A percentile compares a stretch with the other conserved stretches of the same genome.
Evolutionary conservation across 2,113 vertebrate species (phyloP).

Genomic region (Macrotis lagotis): DNA sequence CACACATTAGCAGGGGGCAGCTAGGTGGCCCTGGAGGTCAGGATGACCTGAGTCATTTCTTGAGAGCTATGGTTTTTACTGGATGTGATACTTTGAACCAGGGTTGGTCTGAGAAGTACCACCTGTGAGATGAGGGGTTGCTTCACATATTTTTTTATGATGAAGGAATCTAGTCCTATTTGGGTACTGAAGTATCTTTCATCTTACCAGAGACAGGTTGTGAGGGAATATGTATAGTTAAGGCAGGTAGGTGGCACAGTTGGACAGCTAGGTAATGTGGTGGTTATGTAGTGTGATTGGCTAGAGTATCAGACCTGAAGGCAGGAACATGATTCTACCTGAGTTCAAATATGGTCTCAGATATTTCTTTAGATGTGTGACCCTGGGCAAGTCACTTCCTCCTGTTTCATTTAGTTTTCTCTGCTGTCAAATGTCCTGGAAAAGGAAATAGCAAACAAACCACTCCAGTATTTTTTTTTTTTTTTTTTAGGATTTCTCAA

Average conservation of each 20-base stretch:
- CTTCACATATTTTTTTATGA: background rate
- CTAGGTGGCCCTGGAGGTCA: no score
- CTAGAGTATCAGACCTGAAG: background rate
- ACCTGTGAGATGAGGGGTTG: background rate
- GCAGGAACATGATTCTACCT: background rate
- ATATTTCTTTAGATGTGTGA: background rate
- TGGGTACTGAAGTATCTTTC: background rate
- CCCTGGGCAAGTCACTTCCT: background rate
- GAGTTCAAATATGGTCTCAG: background rate
- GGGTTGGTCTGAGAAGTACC: background rate
- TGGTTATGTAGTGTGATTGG: no score
- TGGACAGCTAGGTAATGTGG: background rate
- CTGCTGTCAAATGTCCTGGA: background rate
- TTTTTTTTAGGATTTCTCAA: no score
- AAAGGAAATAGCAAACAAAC: background rate
- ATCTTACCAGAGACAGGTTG: background rate
- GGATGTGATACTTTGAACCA: background rate
- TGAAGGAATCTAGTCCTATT: background rate
- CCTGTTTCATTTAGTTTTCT: background rate
- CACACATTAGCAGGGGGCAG: background rate
- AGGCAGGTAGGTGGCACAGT: background rate
- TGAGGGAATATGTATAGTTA: background rate
- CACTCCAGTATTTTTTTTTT: background rate
- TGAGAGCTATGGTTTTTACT: background rate
- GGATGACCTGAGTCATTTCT: no score